Conservation (phyloP, 1,140 invertebrate genomes). For the Streblospio benedicti region DNA sequence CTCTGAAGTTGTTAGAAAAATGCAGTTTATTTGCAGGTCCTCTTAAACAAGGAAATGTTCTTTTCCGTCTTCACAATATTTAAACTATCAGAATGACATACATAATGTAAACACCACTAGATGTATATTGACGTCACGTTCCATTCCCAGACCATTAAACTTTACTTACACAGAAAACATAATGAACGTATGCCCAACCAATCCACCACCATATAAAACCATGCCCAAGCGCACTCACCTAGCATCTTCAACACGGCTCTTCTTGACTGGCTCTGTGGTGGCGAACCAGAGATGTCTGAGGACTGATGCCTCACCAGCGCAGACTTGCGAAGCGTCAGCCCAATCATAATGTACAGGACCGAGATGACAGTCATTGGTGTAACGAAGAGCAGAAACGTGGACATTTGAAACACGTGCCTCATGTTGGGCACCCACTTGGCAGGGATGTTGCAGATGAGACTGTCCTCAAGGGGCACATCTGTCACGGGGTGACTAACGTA, state of each 20-base stretch:
- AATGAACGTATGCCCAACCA: too few relatives aligned
- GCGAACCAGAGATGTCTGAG: not conserved
- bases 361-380: slow-evolving; percentile 46
- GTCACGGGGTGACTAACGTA: slow-evolving; percentile 26
- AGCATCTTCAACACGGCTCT: slow-evolving; percentile 39
- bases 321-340: slow-evolving; percentile 32
- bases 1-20: too few relatives aligned
- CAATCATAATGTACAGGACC: slow-evolving; percentile 45
- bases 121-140: too few relatives aligned
- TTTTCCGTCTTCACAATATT: too few relatives aligned
- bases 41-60: too few relatives aligned
- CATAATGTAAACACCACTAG: too few relatives aligned
- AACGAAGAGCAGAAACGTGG: slow-evolving; percentile 47
- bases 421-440: slow-evolving; percentile 27
- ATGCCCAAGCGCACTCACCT: too few relatives aligned
- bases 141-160: too few relatives aligned
- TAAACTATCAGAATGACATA: too few relatives aligned
- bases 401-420: slow-evolving; percentile 39
- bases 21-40: too few relatives aligned
- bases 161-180: too few relatives aligned
- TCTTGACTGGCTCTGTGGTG: slow-evolving; percentile 22
- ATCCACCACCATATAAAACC: too few relatives aligned
- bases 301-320: slow-evolving; percentile 14
- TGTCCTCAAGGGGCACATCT: slow-evolving; percentile 27
- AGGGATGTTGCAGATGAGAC: slow-evolving; percentile 40